phyloP scores from a whole-genome alignment of 2,113 vertebrate species.

The Microcebus tavaratra region DNA sequence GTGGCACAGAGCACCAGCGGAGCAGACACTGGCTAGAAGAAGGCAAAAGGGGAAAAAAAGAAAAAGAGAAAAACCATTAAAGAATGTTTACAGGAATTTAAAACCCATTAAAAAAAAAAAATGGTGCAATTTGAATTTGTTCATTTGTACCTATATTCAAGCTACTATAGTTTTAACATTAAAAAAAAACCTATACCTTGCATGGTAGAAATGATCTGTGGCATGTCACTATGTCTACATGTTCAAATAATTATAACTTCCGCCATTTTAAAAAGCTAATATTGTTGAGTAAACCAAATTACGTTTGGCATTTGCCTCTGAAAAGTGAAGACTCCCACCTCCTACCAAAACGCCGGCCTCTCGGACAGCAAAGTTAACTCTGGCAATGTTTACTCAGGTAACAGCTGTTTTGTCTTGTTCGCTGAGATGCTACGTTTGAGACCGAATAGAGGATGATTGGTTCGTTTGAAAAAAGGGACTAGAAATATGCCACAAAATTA shows the following conservation, averaged over 20 bases:
- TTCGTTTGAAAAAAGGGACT: slow-evolving; percentile 82
- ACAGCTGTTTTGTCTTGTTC: slow-evolving; percentile 69
- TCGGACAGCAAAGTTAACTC: slow-evolving; percentile 75
- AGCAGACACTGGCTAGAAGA: slow-evolving; percentile 57
- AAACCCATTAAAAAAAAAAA: slow-evolving; percentile 66
- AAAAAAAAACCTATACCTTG: slow-evolving; percentile 73
- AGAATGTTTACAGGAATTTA: slow-evolving; percentile 78
- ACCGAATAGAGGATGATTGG: slow-evolving; percentile 82
- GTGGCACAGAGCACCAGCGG: background rate
- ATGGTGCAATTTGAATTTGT: slow-evolving; percentile 81
- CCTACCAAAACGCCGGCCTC: slow-evolving; percentile 79
- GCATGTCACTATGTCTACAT: slow-evolving; percentile 66
- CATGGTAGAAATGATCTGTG: slow-evolving; percentile 75
- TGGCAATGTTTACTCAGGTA: slow-evolving; percentile 73
- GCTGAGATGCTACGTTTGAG: slow-evolving; percentile 85
- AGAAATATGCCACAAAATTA: slow-evolving; percentile 88
- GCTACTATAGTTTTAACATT: slow-evolving; percentile 78
- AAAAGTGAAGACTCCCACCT: slow-evolving; percentile 73
- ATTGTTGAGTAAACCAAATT: slow-evolving; percentile 71
- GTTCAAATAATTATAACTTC: slow-evolving; percentile 59
- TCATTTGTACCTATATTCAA: slow-evolving; percentile 80
- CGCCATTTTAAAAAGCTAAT: slow-evolving; percentile 69
- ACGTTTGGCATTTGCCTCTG: slow-evolving; percentile 75
- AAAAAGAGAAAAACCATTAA: slow-evolving; percentile 53
- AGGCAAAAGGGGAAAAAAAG: background rate